phyloP scores from a whole-genome alignment of 1,140 invertebrate genomes.

The Scaptomyza graminum region DNA sequence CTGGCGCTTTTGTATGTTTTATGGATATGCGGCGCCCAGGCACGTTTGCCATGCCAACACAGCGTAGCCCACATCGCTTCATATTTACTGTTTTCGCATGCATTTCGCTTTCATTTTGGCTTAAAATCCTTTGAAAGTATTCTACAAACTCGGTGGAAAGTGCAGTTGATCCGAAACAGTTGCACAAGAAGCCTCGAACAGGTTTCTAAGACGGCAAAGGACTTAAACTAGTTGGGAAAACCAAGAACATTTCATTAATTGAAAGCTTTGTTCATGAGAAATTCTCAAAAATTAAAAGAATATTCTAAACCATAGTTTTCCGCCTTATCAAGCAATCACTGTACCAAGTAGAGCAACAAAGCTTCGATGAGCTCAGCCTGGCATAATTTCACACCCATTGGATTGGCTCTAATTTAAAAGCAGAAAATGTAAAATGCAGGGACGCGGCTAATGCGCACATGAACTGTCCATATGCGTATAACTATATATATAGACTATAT shows the following conservation, averaged over 20 bases:
- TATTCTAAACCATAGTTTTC: too few species aligned
- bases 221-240: too few species aligned
- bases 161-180: not conserved
- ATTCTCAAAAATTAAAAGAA: too few species aligned
- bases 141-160: not conserved
- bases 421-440: slow-evolving; percentile 4
- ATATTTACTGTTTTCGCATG: slow-evolving; percentile 10
- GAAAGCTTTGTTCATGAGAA: too few species aligned
- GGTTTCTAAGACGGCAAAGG: too few species aligned
- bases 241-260: too few species aligned
- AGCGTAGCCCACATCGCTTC: slow-evolving; percentile 24
- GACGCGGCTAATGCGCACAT: not conserved
- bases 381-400: slow-evolving; percentile 9
- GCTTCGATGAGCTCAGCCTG: slow-evolving; percentile 2
- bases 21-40: slow-evolving; percentile 53
- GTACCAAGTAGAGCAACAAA: slow-evolving; percentile 8
- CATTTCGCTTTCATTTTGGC: slow-evolving; percentile 14
- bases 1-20: slow-evolving; percentile 24
- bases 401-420: slow-evolving; percentile 15
- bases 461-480: not conserved
- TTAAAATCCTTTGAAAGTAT: slow-evolving; percentile 2
- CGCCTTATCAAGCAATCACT: not conserved
- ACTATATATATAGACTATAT: not conserved
- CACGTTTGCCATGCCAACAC: slow-evolving; percentile 57
- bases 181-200: too few species aligned